Evolutionary conservation across 1,140 invertebrate species (phyloP).

Genomic region (Ladona fulva): DNA sequence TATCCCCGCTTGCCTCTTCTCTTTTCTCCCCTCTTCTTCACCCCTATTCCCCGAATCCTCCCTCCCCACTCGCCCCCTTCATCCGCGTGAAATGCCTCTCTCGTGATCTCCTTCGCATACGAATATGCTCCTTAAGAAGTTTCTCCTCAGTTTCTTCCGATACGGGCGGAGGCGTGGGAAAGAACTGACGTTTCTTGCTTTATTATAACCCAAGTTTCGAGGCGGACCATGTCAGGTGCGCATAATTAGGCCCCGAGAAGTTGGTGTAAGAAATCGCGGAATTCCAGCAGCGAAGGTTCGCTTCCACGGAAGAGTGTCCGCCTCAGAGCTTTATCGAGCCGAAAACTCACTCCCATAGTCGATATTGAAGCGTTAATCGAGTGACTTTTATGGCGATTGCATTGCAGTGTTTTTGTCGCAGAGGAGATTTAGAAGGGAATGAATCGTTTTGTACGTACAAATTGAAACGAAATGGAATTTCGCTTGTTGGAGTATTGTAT

Average conservation of each 20-base stretch:
- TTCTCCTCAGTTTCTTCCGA: neutral
- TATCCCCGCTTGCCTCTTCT: neutral
- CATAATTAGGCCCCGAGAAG: neutral
- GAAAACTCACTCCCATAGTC: too few species aligned
- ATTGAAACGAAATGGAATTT: too few species aligned
- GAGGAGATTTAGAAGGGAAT: too few species aligned
- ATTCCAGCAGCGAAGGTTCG: neutral
- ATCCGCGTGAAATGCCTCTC: neutral
- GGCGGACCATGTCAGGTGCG: neutral
- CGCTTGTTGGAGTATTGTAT: too few species aligned
- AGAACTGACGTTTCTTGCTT: neutral
- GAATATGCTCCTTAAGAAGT: constrained; percentile 6
- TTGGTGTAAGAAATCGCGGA: neutral
- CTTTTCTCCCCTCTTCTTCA: neutral
- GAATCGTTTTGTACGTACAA: too few species aligned
- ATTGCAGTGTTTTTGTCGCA: too few species aligned
- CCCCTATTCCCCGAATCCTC: neutral
- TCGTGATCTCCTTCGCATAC: neutral
- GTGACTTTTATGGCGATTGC: too few species aligned
- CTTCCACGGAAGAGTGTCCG: too few species aligned
- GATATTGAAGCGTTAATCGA: too few species aligned
- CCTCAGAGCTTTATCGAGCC: too few species aligned
- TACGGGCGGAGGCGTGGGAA: too few species aligned
- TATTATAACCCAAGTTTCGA: neutral
- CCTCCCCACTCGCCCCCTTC: neutral